These are phyloP conservation scores for Pantherophis alleghaniensis DNA, from an alignment of 2,797 vertebrate species.

Conservation along the genomic window DNA sequence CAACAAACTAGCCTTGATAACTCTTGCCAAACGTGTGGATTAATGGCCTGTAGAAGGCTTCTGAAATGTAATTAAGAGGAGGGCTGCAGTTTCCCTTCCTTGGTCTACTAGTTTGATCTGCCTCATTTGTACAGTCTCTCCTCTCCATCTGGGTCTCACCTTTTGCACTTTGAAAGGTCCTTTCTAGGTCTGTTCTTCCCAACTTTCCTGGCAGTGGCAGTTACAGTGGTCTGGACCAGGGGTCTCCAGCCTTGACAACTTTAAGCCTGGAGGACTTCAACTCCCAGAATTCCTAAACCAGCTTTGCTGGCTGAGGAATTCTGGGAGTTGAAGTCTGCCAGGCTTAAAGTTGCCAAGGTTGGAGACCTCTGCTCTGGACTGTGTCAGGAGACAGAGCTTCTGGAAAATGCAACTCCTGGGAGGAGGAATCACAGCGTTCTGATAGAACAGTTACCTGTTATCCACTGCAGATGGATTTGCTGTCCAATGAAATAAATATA, in stretches of 20 bases:
- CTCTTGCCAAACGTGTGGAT: not conserved
- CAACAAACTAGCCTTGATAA: not conserved
- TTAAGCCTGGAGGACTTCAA: too few relatives aligned
- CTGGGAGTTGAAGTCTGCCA: too few relatives aligned
- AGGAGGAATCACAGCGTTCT: not conserved
- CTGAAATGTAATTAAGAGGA: not conserved
- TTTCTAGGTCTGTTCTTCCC: not conserved
- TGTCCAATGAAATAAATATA: not conserved
- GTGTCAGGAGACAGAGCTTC: not conserved
- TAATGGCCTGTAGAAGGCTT: not conserved
- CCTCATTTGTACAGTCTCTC: not conserved
- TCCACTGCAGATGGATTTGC: slow-evolving; percentile 21
- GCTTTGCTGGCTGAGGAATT: too few relatives aligned
- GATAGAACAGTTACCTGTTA: not conserved
- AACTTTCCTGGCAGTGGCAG: not conserved
- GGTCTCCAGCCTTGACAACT: too few relatives aligned
- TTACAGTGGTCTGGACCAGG: not conserved
- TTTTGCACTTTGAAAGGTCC: not conserved
- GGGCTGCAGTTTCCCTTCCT: not conserved
- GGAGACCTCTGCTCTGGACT: not conserved
- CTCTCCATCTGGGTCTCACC: not conserved
- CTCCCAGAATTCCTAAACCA: too few relatives aligned
- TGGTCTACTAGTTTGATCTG: not conserved
- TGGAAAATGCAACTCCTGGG: not conserved
- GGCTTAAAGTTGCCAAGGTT: too few relatives aligned